Percentiles rank a stretch among this genome's conserved stretches.
These are phyloP conservation scores for Hecatera dysodea DNA, from an alignment of 2,888 invertebrate species.

Conservation along the genomic window DNA sequence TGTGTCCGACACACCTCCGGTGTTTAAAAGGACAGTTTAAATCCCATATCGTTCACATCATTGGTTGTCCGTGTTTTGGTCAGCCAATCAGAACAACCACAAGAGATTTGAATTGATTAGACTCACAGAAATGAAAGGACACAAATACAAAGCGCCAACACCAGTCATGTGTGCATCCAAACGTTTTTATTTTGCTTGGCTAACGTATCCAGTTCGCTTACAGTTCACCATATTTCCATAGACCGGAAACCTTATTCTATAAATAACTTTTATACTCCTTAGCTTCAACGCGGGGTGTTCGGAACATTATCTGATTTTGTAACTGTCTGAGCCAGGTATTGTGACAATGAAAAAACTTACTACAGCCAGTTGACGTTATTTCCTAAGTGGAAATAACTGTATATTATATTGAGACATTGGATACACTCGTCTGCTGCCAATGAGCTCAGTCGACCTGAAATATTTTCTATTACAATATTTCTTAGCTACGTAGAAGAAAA, in stretches of 20 bases:
- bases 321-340: slow-evolving; percentile 19
- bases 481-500: slow-evolving; percentile 5
- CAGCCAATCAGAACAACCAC: background rate
- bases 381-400: slow-evolving; percentile 33
- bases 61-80: background rate
- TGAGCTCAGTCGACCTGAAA: slow-evolving; percentile 7
- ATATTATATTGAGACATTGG: slow-evolving; percentile 22
- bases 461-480: slow-evolving; percentile 19
- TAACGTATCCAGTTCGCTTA: slow-evolving; percentile 37
- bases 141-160: slow-evolving; percentile 17
- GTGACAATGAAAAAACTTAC: slow-evolving; percentile 35
- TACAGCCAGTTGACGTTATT: slow-evolving; percentile 42
- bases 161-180: slow-evolving; percentile 30
- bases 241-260: slow-evolving; percentile 63
- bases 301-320: slow-evolving; percentile 46
- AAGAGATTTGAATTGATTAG: slow-evolving; percentile 16
- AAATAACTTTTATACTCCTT: slow-evolving; percentile 58
- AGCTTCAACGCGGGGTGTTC: slow-evolving; percentile 43
- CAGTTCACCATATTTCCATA: slow-evolving; percentile 52
- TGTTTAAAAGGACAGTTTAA: slow-evolving; percentile 1
- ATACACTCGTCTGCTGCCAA: slow-evolving; percentile 42
- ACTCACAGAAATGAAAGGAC: slow-evolving; percentile 18
- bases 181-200: slow-evolving; percentile 49
- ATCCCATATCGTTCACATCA: background rate
- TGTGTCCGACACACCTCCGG: slow-evolving; percentile 17